These are phyloP conservation scores for Okapia johnstoni DNA, from an alignment of 2,113 vertebrate species.

Conservation along the genomic window DNA sequence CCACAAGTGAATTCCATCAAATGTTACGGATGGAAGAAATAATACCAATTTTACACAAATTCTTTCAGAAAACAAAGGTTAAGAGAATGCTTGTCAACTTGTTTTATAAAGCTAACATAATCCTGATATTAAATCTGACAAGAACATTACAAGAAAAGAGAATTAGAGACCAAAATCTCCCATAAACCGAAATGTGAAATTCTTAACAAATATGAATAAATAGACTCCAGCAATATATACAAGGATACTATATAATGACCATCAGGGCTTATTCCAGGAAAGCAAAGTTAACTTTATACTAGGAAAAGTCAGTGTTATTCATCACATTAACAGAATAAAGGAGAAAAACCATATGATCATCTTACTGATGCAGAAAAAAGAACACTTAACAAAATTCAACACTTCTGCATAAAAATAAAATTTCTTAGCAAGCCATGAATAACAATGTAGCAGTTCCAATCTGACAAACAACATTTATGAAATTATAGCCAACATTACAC, in stretches of 20 bases:
- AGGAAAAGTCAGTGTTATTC: background rate
- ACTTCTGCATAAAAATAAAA: background rate
- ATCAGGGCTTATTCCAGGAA: background rate
- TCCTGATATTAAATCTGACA: background rate
- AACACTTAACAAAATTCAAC: conserved; percentile 19
- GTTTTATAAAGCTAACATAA: background rate
- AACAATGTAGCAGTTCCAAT: background rate
- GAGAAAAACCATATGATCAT: background rate
- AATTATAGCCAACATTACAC: background rate
- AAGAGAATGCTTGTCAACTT: background rate
- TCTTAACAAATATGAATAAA: background rate
- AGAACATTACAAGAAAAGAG: background rate
- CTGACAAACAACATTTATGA: background rate
- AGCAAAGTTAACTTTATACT: background rate
- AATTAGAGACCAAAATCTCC: background rate
- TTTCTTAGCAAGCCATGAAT: background rate
- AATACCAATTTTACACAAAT: background rate
- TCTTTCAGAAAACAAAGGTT: conserved; percentile 4
- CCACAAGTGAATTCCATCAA: background rate
- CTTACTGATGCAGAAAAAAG: background rate
- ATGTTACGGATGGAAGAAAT: background rate
- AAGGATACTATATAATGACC: background rate
- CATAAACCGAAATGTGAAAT: background rate
- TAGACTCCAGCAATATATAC: background rate
- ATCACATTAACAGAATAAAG: background rate